These are phyloP conservation scores for Linurgus olivaceus DNA, from an alignment of 2,797 vertebrate species.

Conservation along the genomic window DNA sequence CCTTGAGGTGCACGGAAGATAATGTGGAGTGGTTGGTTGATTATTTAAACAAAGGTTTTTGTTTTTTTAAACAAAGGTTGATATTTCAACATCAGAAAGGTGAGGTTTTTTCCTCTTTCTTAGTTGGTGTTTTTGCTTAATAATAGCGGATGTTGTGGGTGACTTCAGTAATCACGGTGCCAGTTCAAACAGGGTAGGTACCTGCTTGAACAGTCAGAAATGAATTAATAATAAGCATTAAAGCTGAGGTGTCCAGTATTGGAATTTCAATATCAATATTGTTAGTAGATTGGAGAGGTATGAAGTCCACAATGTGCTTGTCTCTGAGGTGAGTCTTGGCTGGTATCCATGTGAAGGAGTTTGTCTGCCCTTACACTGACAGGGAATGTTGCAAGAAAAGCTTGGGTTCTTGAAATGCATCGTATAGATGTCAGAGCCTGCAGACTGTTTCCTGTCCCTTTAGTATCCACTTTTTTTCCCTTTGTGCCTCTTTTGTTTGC, in stretches of 20 bases:
- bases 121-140: neutral
- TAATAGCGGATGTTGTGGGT: neutral
- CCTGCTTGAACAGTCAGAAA: neutral
- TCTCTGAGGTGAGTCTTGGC: neutral
- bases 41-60: neutral
- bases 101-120: neutral
- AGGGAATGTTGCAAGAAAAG: neutral
- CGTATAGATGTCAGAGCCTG: neutral
- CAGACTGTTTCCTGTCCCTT: neutral
- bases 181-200: neutral
- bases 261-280: neutral
- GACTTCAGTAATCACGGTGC: neutral
- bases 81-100: neutral
- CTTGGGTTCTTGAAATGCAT: neutral
- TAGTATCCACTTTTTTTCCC: neutral
- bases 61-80: neutral
- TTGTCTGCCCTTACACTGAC: neutral
- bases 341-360: neutral
- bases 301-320: rapidly evolving
- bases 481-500: neutral
- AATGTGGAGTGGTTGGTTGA: neutral
- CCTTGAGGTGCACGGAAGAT: neutral
- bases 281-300: neutral
- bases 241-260: neutral
- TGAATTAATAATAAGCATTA: neutral